phyloP scores from a whole-genome alignment of 2,888 invertebrate species.

The Bellardia pandia region DNA sequence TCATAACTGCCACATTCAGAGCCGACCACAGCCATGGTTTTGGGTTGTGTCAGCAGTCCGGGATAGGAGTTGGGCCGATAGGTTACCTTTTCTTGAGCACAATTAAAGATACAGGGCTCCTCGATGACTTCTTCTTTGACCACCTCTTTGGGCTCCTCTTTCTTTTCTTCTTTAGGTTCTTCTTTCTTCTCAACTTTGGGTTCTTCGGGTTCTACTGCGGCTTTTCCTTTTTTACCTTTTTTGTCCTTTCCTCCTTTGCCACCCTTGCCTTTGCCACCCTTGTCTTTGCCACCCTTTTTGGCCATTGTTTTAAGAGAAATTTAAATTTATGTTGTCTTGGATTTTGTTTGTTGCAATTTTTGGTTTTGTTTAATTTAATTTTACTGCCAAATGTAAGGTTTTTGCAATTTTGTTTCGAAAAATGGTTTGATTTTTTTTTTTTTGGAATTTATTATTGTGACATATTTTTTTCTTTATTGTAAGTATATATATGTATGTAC shows the following conservation, averaged over 20 bases:
- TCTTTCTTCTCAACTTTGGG: background rate
- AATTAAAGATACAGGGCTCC: slow-evolving; percentile 72
- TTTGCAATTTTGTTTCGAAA: slow-evolving; percentile 3
- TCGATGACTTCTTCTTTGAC: slow-evolving; percentile 42
- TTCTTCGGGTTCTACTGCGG: slow-evolving; percentile 11
- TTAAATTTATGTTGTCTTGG: background rate
- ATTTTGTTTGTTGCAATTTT: background rate
- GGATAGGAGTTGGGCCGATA: slow-evolving; percentile 79
- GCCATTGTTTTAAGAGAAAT: slow-evolving; percentile 61
- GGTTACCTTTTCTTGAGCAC: slow-evolving; percentile 67
- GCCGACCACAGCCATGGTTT: slow-evolving; percentile 78
- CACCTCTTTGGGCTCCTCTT: slow-evolving; percentile 18
- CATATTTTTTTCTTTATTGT: no score
- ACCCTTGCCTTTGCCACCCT: slow-evolving; percentile 74
- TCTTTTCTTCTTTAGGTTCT: slow-evolving; percentile 35
- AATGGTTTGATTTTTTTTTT: background rate
- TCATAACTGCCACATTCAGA: slow-evolving; percentile 77
- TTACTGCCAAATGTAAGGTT: background rate
- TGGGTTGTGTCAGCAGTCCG: slow-evolving; percentile 77
- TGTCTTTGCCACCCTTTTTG: slow-evolving; percentile 69
- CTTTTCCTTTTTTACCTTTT: slow-evolving; percentile 74
- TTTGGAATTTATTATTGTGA: background rate
- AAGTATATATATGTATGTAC: no score
- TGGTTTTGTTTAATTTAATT: background rate
- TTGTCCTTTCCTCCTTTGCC: slow-evolving; percentile 71